phyloP scores from a whole-genome alignment of 2,888 invertebrate genomes.

The Eutolmus rufibarbis region DNA sequence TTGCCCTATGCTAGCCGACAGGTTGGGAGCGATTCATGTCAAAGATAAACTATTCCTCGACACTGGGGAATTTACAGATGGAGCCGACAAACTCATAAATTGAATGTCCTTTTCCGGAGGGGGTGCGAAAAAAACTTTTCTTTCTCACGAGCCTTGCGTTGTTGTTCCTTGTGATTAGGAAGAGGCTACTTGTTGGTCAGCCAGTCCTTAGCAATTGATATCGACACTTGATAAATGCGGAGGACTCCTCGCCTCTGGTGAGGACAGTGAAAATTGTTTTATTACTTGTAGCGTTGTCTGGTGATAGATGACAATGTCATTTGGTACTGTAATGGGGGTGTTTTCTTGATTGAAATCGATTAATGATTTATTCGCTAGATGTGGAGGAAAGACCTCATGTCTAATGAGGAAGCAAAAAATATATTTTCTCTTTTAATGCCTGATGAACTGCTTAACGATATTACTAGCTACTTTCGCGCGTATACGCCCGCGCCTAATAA shows the following conservation, averaged over 20 bases:
- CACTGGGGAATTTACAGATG: conserved; percentile 42
- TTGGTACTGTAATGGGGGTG: not conserved
- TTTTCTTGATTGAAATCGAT: not conserved
- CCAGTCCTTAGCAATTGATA: conserved; percentile 35
- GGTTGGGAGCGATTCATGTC: conserved; percentile 41
- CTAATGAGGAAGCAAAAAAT: not conserved
- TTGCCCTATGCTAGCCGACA: conserved; percentile 39
- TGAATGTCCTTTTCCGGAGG: conserved; percentile 42
- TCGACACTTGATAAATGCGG: conserved; percentile 27
- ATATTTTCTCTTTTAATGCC: too few relatives aligned
- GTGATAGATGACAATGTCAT: not conserved
- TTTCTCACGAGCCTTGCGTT: conserved; percentile 13
- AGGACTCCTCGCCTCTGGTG: not conserved
- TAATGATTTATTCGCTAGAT: not conserved
- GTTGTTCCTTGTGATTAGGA: conserved; percentile 40
- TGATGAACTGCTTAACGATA: too few relatives aligned
- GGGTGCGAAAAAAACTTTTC: not conserved
- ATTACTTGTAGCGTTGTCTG: not conserved
- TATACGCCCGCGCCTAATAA: too few relatives aligned
- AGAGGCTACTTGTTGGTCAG: conserved; percentile 41
- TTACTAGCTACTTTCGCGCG: too few relatives aligned
- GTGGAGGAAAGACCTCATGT: not conserved
- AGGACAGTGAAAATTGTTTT: not conserved
- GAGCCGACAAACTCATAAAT: conserved; percentile 41
- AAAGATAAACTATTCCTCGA: conserved; percentile 40